These are phyloP conservation scores for Pseudonaja textilis DNA, from an alignment of 2,113 vertebrate genomes.

Conservation along the genomic window DNA sequence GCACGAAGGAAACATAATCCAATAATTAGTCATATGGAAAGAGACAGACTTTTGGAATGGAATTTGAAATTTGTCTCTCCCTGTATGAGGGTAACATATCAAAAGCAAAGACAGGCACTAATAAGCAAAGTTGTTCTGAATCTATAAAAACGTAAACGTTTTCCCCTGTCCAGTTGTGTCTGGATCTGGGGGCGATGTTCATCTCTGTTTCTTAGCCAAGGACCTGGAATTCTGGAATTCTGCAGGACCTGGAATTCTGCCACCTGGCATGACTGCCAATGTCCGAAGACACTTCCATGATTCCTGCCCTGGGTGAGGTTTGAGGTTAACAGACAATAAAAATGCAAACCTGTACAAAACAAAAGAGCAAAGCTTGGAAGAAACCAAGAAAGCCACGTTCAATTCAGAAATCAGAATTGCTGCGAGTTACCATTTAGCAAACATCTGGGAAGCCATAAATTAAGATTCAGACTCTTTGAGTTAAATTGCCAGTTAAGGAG, in stretches of 20 bases:
- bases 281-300: not conserved
- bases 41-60: not conserved
- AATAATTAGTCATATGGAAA: not conserved
- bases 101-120: not conserved
- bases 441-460: not conserved
- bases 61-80: not conserved
- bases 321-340: not conserved
- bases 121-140: not conserved
- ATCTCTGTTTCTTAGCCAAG: not conserved
- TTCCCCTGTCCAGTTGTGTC: not conserved
- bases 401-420: not conserved
- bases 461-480: not conserved
- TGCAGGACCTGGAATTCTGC: no score
- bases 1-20: not conserved
- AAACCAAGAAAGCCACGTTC: not conserved
- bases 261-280: no score
- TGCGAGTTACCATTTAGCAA: not conserved
- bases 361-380: not conserved
- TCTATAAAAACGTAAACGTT: not conserved
- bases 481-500: not conserved
- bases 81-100: not conserved
- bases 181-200: not conserved
- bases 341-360: not conserved
- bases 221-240: no score
- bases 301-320: not conserved